A percentile compares a stretch with the other conserved stretches of the same genome.
These are phyloP conservation scores for Reinhardtius hippoglossoides DNA, from an alignment of 2,113 vertebrate genomes.

Conservation along the genomic window DNA sequence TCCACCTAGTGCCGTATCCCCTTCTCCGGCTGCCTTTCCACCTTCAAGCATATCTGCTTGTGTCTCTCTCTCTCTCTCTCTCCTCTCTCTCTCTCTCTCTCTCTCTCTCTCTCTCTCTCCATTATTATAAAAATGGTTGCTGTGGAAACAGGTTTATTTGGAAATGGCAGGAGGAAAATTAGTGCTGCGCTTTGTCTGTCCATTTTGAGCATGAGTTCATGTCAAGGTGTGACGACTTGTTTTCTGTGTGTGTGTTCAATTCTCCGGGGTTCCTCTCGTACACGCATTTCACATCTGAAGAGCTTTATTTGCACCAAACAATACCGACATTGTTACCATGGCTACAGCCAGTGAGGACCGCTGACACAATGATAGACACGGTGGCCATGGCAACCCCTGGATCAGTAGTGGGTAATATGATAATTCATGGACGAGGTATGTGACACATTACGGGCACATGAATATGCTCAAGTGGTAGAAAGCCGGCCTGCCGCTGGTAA, in stretches of 20 bases:
- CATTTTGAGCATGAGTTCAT: constrained; percentile 29
- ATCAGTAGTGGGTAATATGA: constrained; percentile 79
- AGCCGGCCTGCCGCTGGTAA: constrained; percentile 53
- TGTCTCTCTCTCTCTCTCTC: neutral
- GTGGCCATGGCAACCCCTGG: constrained; percentile 82
- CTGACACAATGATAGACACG: constrained; percentile 82
- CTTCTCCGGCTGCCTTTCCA: constrained; percentile 34
- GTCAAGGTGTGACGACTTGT: constrained; percentile 20
- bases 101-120: constrained; percentile 32
- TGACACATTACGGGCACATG: constrained; percentile 64
- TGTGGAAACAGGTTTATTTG: constrained; percentile 75
- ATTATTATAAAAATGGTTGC: constrained; percentile 68
- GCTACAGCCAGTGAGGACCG: constrained; percentile 76
- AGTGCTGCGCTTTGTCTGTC: constrained; percentile 48
- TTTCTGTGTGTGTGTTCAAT: neutral
- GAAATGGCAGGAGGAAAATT: constrained; percentile 55
- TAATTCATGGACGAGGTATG: constrained; percentile 73
- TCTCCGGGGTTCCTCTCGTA: constrained; percentile 62
- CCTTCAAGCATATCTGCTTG: constrained; percentile 24
- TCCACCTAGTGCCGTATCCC: too few species aligned
- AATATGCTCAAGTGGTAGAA: constrained; percentile 62
- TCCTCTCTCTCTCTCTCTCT: neutral
- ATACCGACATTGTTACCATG: constrained; percentile 79
- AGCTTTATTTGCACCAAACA: constrained; percentile 77
- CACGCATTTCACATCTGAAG: constrained; percentile 70